Evolutionary conservation across 2,888 invertebrate genomes (phyloP), one percentile per base, ranked within the genome.

Genomic region (Shargacucullia verbasci): DNA sequence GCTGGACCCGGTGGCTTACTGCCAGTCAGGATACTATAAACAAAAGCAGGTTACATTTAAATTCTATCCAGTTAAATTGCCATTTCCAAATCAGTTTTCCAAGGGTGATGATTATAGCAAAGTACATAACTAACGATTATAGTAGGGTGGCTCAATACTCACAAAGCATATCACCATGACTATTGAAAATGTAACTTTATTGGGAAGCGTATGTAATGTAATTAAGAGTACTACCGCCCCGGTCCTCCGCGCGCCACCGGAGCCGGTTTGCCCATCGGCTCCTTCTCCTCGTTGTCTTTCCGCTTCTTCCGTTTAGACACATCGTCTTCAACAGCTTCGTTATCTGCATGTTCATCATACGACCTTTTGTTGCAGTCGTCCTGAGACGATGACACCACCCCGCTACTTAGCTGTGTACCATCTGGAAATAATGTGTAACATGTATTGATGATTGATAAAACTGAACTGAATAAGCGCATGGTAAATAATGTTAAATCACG

Each of bases 231-330:
- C 70, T 81, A 92, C 91, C 92, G 87, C 67, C 92, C 90, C 37
- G 87, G 78, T 12, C 88, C 85, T 4, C 84, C 74, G 11, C 91
- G 84, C 1, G 90, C 82, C 40, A 89, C 90, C 59, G 88, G 86
- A 52, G 88, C 93, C 81, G 92, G 87, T 82, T 91, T 92, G 79
- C 94, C 93, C 90, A 89, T 87, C 60, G 95, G 94, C 89, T 96
- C 95, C 67, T 94, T 87, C 53, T 91, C 92, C 64, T 96, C 95
- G 31, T 95, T 94, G 48, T 97, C 97, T 83, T 97, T 97, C n/a
- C 96, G 94, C 85, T 97, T 96, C 84, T 97, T 97, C 52, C 96
- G 95, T 70, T 96, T 96, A 35, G 94, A 94, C 50, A 96, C 96
- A 12, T 97, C 96, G 71, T 98, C 97, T 29, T 94, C 92, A 6